Conservation (phyloP, 2,888 invertebrate species). For the Heliconius charithonia region DNA sequence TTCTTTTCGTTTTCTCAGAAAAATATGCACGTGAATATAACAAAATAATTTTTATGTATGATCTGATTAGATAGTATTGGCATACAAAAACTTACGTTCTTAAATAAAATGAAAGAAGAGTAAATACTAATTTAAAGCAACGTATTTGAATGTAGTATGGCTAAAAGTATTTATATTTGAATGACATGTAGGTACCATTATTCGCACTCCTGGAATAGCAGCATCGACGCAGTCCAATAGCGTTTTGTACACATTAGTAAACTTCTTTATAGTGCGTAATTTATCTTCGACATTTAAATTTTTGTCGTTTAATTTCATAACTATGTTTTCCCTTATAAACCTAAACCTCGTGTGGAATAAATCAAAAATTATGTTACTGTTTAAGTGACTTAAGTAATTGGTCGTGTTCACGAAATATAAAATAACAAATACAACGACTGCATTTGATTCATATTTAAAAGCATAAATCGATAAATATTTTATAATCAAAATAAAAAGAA, state of each 20-base stretch:
- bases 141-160: no score
- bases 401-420: conserved; percentile 3
- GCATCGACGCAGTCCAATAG: conserved; percentile 1
- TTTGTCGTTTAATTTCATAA: conserved; percentile 8
- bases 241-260: conserved; percentile 9
- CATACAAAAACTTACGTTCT: no score
- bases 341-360: not conserved
- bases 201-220: conserved; percentile 6
- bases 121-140: no score
- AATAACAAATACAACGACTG: not conserved
- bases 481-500: not conserved
- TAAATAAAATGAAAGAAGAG: no score
- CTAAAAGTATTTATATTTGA: no score
- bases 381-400: conserved; percentile 1
- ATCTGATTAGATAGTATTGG: no score
- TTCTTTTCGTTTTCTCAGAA: no score
- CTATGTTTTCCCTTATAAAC: not conserved
- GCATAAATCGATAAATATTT: not conserved
- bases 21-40: no score
- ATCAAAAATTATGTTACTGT: not conserved
- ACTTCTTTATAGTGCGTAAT: conserved; percentile 1
- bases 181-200: not conserved
- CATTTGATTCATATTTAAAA: conserved; percentile 9
- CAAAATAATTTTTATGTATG: no score
- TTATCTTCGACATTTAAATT: conserved; percentile 3